A percentile compares a stretch with the other conserved stretches of the same genome.
phyloP scores from a whole-genome alignment of 2,888 invertebrate genomes.

The Cylindroiulus punctatus region DNA sequence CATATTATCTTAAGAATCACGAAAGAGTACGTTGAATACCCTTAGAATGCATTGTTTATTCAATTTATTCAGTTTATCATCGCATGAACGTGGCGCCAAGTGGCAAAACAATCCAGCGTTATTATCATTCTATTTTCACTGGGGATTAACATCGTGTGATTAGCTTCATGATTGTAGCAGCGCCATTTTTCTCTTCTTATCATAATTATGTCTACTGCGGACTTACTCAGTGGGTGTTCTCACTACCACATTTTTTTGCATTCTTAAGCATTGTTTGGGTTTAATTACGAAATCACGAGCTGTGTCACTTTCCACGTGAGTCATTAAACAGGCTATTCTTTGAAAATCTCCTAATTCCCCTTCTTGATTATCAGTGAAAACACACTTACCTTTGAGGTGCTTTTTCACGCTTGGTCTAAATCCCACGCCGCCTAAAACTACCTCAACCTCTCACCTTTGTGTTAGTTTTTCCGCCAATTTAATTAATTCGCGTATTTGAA shows the following conservation, averaged over 20 bases:
- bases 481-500: background rate
- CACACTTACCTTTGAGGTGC: background rate
- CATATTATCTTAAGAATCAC: too few species aligned
- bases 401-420: conserved; percentile 12
- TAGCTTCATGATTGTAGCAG: background rate
- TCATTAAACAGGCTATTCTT: background rate
- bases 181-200: background rate
- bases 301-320: background rate
- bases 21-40: too few species aligned
- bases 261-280: background rate
- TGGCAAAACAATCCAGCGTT: background rate
- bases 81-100: too few species aligned
- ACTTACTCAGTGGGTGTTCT: background rate
- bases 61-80: too few species aligned
- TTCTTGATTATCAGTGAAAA: background rate
- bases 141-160: background rate
- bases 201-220: background rate
- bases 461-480: background rate
- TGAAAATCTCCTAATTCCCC: background rate
- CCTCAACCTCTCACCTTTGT: background rate
- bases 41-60: too few species aligned
- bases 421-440: background rate
- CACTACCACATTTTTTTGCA: background rate
- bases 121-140: background rate
- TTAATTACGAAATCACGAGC: conserved; percentile 15